phyloP scores from a whole-genome alignment of 1,140 invertebrate genomes.

The Drosophila paulistorum region DNA sequence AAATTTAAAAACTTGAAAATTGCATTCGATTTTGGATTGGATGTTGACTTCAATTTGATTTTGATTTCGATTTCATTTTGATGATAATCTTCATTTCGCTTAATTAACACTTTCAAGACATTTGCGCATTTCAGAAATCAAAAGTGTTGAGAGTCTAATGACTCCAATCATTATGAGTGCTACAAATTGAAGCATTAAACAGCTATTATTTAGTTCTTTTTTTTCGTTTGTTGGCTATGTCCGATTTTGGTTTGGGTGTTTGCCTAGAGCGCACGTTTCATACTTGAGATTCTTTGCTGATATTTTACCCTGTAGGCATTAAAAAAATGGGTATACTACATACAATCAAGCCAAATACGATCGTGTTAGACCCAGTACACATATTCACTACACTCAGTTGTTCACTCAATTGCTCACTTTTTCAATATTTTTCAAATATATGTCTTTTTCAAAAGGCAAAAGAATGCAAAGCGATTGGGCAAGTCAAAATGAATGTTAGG shows the following conservation, averaged over 20 bases:
- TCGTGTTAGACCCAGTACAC: too few species aligned
- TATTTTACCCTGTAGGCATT: neutral
- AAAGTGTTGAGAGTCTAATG: constrained; percentile 60
- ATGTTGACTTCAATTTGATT: constrained; percentile 24
- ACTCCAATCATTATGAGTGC: constrained; percentile 35
- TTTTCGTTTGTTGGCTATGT: constrained; percentile 15
- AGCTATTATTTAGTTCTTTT: constrained; percentile 32
- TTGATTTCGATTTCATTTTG: constrained; percentile 21
- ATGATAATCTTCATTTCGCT: constrained; percentile 65
- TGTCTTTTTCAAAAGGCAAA: too few species aligned
- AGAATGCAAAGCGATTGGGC: too few species aligned
- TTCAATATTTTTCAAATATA: too few species aligned
- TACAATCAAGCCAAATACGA: neutral
- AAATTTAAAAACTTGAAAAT: constrained; percentile 40
- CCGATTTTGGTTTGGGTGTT: constrained; percentile 62
- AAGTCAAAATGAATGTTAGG: too few species aligned
- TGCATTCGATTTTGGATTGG: constrained; percentile 35
- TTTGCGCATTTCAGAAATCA: constrained; percentile 67
- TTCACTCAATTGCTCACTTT: too few species aligned
- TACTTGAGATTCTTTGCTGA: constrained; percentile 57
- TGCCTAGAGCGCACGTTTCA: constrained; percentile 63
- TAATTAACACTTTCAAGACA: constrained; percentile 70
- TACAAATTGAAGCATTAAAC: constrained; percentile 59
- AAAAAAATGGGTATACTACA: neutral
- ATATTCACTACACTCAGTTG: too few species aligned